Base-by-base conservation (phyloP, 2,888 invertebrate genomes). In the Resseliella maxima region DNA sequence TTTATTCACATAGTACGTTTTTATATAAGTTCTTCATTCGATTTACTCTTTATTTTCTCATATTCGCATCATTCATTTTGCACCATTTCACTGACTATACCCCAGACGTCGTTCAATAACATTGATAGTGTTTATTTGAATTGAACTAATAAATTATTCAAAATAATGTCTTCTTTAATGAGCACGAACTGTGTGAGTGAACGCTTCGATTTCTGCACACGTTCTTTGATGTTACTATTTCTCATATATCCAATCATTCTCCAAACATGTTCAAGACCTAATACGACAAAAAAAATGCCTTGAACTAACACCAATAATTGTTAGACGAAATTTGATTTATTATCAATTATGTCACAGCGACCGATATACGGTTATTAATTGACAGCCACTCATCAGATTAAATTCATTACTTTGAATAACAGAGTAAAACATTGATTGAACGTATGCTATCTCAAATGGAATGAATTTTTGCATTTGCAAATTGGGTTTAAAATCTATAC, bases 151-250 rank as follows among this genome's bases (percentile, higher is more conserved):
- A 83, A 83, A 83, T 83, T 83, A 83, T 83, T 83, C 83, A 83
- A 83, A 83, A 38, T 83, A 83, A 83, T 83, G 83, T 83, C 83
- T 83, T 83, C 38, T 83, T 83, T 83, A 83, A 83, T 83, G 83
- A 83, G 31, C 83, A 83, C 38, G 83, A 83, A n/a, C 83, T 38
- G 38, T 18, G 8, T 24, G 83, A 83, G n/a, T 83, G 83, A 38
- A n/a, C 83, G 72, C 72, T 31, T 59, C 18, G 31, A 72, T 72
- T 72, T 72, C 31, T 72, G 31, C 35, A 72, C 18, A 15, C 31
- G 12, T 31, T 12, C 18, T 72, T 72, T 72, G 3, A 15, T 35
- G 15, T 35, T 72, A 12, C 31, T 15, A 59, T 24, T 59, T 72
- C 15, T 31, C 31, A 35, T 72, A 10, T 15, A 18, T 15, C 15